Evolutionary conservation across 2,888 invertebrate genomes (phyloP), one percentile per base, ranked within the genome.

Genomic region (Plagodis dolabraria): DNA sequence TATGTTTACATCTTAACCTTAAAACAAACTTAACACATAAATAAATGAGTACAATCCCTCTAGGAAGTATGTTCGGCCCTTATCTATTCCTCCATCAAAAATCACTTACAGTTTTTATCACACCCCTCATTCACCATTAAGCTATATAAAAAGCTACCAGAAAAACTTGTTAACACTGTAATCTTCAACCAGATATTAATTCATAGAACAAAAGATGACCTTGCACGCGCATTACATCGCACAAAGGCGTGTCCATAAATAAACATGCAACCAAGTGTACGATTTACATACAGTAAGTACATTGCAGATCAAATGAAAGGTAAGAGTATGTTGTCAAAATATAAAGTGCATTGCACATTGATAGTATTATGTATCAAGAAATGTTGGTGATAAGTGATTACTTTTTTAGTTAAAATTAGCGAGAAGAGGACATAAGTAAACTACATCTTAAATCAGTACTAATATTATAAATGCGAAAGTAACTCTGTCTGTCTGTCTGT

Each of bases 141-240:
- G 12, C 22, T 46, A 53, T 56, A 61, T 46, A 53, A 58, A 61
- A 61, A 59, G 53, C 34, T 56, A 60, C 63, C 56, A 57, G 62
- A 54, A 64, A 61, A 61, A 57, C 58, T 48, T 49, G 63, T 63
- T 64, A 64, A 36, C 52, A 66, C 43, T 45, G 52, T 76, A 71
- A 75, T 74, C 69, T 69, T 70, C 67, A 75, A 70, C 70, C 69
- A 54, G 71, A 70, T 70, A 73, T 69, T 53, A 64, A 65, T 65
- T 60, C 60, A 62, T 57, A 65, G 64, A 68, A 81, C 80, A 79
- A 80, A 78, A 71, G 70, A 57, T 63, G 72, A 70, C 82, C 82
- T 81, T 79, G 82, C 63, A 65, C 64, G 61, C 50, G 57, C 67
- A 67, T 60, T 68, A 64, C 58, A 65, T 52, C 57, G 64, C 60